Percentiles rank a stretch among this genome's conserved stretches.
phyloP scores from a whole-genome alignment of 2,888 invertebrate genomes.

The Archaeoteleia sp. region DNA sequence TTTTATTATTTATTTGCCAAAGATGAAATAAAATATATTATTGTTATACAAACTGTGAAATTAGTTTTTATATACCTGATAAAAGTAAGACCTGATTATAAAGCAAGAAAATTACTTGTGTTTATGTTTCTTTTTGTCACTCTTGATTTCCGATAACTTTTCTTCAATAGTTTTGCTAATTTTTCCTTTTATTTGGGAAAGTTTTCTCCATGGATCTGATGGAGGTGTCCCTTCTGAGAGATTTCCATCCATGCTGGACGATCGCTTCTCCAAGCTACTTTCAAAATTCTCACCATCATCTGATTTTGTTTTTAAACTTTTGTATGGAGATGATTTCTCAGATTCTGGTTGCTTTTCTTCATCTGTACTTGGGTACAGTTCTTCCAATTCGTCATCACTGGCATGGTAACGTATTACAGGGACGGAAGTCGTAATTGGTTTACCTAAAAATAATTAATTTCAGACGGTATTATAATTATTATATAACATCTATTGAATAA shows the following conservation, averaged over 20 bases:
- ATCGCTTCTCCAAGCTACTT: constrained; percentile 77
- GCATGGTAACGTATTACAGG: constrained; percentile 84
- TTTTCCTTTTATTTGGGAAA: constrained; percentile 84
- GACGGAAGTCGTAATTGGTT: constrained; percentile 74
- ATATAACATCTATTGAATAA: too few species aligned
- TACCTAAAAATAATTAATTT: constrained; percentile 69
- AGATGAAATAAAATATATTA: too few species aligned
- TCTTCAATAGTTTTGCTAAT: constrained; percentile 87
- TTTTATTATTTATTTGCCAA: too few species aligned
- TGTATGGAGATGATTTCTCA: constrained; percentile 64
- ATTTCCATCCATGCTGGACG: constrained; percentile 78
- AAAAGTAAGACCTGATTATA: too few species aligned
- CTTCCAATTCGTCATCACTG: constrained; percentile 85
- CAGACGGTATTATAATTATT: too few species aligned
- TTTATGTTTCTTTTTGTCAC: constrained; percentile 75
- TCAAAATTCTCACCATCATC: constrained; percentile 72
- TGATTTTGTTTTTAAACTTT: constrained; percentile 75
- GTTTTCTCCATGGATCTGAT: constrained; percentile 83
- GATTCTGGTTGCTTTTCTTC: constrained; percentile 78
- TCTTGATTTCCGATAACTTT: constrained; percentile 82
- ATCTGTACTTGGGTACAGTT: constrained; percentile 78
- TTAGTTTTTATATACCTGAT: too few species aligned
- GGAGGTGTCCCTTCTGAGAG: constrained; percentile 74
- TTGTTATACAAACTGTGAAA: too few species aligned
- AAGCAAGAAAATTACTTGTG: constrained; percentile 61